Conservation (phyloP, 2,797 vertebrate species). For the Anguilla anguilla region DNA sequence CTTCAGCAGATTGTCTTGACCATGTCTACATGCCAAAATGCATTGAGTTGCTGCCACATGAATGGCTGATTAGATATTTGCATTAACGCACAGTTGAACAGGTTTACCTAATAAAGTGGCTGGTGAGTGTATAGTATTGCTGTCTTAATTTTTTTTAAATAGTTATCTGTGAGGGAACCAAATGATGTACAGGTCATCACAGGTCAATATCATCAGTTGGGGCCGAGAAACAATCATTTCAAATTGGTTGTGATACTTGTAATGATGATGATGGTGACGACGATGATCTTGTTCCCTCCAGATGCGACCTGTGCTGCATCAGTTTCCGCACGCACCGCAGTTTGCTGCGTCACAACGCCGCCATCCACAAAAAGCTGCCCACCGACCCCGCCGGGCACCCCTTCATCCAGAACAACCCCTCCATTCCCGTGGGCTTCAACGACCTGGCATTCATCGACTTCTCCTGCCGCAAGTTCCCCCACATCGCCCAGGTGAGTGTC, state of each 20-base stretch:
- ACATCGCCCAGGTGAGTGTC: constrained; percentile 90
- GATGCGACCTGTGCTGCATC: constrained; percentile 93
- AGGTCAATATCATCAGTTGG: neutral
- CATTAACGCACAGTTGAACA: too few relatives aligned
- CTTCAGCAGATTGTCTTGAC: too few relatives aligned
- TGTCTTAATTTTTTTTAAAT: neutral
- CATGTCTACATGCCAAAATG: too few relatives aligned
- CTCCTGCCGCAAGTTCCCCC: constrained; percentile 92
- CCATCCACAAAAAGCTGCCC: constrained; percentile 91
- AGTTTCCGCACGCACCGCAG: constrained; percentile 94
- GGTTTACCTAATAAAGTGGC: too few relatives aligned
- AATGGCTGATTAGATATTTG: too few relatives aligned
- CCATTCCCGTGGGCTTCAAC: constrained; percentile 93
- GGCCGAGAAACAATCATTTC: neutral
- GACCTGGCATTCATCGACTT: constrained; percentile 97
- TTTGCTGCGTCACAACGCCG: constrained; percentile 89
- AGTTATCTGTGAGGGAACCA: neutral
- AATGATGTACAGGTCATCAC: neutral
- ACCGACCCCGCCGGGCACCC: constrained; percentile 86
- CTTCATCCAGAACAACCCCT: constrained; percentile 97
- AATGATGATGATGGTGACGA: neutral
- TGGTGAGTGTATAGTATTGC: neutral
- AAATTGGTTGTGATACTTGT: neutral
- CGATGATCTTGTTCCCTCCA: constrained; percentile 47
- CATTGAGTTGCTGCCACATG: too few relatives aligned